These are phyloP conservation scores for Pollenia griseotomentosa DNA, from an alignment of 2,888 invertebrate species.

Conservation along the genomic window DNA sequence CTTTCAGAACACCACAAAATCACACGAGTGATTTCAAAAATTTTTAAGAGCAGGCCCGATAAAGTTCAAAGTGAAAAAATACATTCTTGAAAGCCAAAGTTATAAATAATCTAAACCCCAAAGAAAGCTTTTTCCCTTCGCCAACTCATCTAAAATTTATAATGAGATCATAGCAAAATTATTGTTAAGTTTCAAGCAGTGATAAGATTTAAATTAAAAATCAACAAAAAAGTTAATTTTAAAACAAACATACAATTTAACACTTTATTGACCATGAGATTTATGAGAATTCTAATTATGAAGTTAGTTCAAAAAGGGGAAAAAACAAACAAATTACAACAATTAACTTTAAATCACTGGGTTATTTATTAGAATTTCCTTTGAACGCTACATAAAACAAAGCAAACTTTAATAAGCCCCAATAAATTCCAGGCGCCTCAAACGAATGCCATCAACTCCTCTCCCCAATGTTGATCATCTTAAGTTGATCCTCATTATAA, in stretches of 20 bases:
- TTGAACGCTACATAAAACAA: constrained; percentile 42
- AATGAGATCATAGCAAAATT: not conserved
- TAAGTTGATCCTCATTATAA: constrained; percentile 27
- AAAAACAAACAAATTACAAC: constrained; percentile 42
- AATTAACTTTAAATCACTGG: constrained; percentile 62
- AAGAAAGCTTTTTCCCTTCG: not conserved
- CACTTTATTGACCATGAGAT: constrained; percentile 30
- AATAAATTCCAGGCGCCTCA: constrained; percentile 56
- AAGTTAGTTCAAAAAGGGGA: not conserved
- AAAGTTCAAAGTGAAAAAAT: too few species aligned
- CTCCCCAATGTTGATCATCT: constrained; percentile 23
- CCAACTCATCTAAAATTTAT: not conserved
- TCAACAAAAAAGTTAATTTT: not conserved
- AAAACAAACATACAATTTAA: not conserved
- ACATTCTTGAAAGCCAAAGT: too few species aligned
- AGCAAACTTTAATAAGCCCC: not conserved
- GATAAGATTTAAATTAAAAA: not conserved
- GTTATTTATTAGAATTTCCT: constrained; percentile 60
- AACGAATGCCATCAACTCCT: constrained; percentile 44
- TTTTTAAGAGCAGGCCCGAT: too few species aligned
- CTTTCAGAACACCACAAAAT: too few species aligned
- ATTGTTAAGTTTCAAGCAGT: too few species aligned
- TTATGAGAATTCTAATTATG: constrained; percentile 40
- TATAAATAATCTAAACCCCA: too few species aligned
- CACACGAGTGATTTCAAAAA: too few species aligned